Evolutionary conservation across 2,888 invertebrate genomes (phyloP).

Genomic region (Cetonia aurata): DNA sequence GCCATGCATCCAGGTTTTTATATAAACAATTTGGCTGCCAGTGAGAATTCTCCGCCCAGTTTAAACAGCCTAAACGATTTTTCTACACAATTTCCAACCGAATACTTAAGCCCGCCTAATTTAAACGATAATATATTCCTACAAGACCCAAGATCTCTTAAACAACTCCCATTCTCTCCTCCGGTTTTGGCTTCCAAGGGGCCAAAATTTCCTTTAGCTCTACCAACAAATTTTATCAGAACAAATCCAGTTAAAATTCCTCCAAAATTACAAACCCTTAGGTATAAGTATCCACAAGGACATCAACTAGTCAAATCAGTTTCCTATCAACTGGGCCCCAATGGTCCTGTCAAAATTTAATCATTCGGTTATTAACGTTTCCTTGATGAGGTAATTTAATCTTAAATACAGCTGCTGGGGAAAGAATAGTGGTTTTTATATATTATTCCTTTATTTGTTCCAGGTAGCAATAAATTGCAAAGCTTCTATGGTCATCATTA

Average conservation of each 20-base stretch:
- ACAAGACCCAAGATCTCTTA: conserved; percentile 41
- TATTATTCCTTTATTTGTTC: conserved; percentile 18
- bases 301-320: conserved; percentile 58
- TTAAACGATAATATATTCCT: conserved; percentile 20
- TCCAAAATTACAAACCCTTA: not conserved
- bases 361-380: not conserved
- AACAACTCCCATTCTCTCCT: conserved; percentile 33
- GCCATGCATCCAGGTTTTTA: conserved; percentile 26
- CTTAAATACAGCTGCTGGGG: not conserved
- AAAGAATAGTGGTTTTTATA: not conserved
- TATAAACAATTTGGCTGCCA: conserved; percentile 20
- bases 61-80: not conserved
- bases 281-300: conserved; percentile 18
- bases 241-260: not conserved
- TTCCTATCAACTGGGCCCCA: conserved; percentile 60
- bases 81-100: conserved; percentile 18
- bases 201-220: not conserved
- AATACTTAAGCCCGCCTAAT: conserved; percentile 7
- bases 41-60: not conserved
- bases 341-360: conserved; percentile 59
- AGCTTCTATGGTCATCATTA: conserved; percentile 25
- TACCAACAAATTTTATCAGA: no score
- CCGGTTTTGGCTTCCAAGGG: conserved; percentile 21
- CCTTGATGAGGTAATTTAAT: conserved; percentile 24
- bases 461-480: conserved; percentile 17